Evolutionary conservation across 2,113 vertebrate species (phyloP).

Genomic region (Tricholaema leucomelas): DNA sequence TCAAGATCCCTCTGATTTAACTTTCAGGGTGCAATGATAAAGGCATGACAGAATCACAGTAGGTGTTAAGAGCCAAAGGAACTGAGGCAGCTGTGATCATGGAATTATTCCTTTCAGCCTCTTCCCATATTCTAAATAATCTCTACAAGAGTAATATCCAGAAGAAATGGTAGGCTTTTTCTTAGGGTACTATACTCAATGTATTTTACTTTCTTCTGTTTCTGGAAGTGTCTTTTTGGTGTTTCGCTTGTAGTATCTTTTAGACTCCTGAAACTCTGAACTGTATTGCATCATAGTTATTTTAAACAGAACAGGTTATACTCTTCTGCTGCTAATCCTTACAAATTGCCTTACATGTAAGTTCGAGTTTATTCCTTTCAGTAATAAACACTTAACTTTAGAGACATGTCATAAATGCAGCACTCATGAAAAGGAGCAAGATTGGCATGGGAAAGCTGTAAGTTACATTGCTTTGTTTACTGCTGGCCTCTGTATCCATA

Average conservation of each 20-base stretch:
- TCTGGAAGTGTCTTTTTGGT: background rate
- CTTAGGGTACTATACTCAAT: accelerated
- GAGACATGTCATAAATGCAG: background rate
- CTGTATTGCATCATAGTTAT: background rate
- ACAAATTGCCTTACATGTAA: background rate
- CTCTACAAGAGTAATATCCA: background rate
- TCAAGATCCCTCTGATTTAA: background rate
- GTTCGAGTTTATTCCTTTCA: background rate
- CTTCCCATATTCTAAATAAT: background rate
- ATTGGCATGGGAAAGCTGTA: background rate
- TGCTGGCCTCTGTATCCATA: background rate
- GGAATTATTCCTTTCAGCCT: background rate
- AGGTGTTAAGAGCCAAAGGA: background rate
- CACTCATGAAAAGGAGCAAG: background rate
- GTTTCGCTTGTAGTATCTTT: background rate
- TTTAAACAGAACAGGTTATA: background rate
- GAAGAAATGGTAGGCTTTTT: background rate
- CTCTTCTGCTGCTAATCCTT: background rate
- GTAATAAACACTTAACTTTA: background rate
- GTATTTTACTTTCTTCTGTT: background rate
- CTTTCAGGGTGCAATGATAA: background rate
- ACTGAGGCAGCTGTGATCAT: background rate
- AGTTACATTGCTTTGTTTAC: background rate
- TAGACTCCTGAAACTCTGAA: background rate
- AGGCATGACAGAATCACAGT: background rate